These are phyloP conservation scores for Pandemis heparana DNA, from an alignment of 2,888 invertebrate genomes.

Conservation along the genomic window DNA sequence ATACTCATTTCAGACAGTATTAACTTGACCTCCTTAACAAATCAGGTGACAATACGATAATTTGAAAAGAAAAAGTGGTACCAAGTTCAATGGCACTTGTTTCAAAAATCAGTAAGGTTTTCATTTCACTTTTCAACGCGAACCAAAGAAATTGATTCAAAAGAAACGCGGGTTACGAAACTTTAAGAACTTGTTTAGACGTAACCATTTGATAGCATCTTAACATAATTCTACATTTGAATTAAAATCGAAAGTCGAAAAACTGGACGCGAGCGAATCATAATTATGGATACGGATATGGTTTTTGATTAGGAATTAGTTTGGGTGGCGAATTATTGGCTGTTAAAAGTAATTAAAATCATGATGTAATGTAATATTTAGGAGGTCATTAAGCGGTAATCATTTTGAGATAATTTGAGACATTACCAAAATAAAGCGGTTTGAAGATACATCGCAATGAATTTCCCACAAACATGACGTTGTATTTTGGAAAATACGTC, in stretches of 20 bases:
- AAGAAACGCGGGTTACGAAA: constrained; percentile 39
- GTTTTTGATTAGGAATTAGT: constrained; percentile 8
- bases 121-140: constrained; percentile 37
- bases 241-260: constrained; percentile 44
- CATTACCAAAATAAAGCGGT: not conserved
- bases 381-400: not conserved
- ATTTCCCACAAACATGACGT: too few species aligned
- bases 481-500: too few species aligned
- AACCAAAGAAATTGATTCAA: constrained; percentile 30
- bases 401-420: not conserved
- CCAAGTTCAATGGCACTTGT: constrained; percentile 37
- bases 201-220: constrained; percentile 38
- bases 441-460: too few species aligned
- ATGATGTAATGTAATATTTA: not conserved
- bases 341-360: not conserved
- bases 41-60: not conserved
- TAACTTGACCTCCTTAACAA: constrained; percentile 11
- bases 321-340: not conserved
- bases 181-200: constrained; percentile 29
- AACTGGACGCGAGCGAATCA: constrained; percentile 25
- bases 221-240: constrained; percentile 39
- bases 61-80: constrained; percentile 31
- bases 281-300: constrained; percentile 31
- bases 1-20: not conserved
- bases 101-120: constrained; percentile 15